phyloP scores from a whole-genome alignment of 2,888 invertebrate genomes.

The Anthoptus insignis region DNA sequence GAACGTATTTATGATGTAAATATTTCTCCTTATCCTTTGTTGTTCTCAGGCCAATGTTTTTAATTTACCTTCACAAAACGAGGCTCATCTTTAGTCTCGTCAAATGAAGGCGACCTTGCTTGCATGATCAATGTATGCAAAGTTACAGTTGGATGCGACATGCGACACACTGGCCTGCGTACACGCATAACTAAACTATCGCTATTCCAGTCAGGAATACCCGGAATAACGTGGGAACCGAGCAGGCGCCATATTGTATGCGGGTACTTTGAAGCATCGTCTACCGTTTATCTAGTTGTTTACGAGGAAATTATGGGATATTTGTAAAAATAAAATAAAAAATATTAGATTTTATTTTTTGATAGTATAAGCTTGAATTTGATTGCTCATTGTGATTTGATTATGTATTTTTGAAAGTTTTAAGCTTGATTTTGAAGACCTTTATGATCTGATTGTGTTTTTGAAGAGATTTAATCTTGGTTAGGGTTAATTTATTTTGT shows the following conservation, averaged over 20 bases:
- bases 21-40: too few relatives aligned
- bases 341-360: constrained; percentile 7
- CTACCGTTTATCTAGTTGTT: constrained; percentile 12
- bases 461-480: too few relatives aligned
- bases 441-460: too few relatives aligned
- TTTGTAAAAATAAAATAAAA: too few relatives aligned
- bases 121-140: constrained; percentile 31
- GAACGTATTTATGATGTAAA: too few relatives aligned
- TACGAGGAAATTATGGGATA: neutral
- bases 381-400: too few relatives aligned
- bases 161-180: constrained; percentile 33
- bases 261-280: constrained; percentile 9
- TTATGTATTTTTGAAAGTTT: too few relatives aligned
- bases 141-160: constrained; percentile 28
- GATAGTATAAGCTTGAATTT: too few relatives aligned
- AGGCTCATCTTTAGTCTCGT: constrained; percentile 23
- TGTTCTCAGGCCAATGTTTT: neutral
- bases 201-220: constrained; percentile 35
- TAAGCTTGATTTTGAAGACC: too few relatives aligned
- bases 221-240: constrained; percentile 32
- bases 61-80: neutral
- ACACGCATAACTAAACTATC: constrained; percentile 26
- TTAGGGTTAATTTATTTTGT: too few relatives aligned
- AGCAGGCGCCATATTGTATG: constrained; percentile 39
- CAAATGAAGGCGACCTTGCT: constrained; percentile 16